Conservation (phyloP, 1,140 invertebrate species). For the Watersipora subatra region DNA sequence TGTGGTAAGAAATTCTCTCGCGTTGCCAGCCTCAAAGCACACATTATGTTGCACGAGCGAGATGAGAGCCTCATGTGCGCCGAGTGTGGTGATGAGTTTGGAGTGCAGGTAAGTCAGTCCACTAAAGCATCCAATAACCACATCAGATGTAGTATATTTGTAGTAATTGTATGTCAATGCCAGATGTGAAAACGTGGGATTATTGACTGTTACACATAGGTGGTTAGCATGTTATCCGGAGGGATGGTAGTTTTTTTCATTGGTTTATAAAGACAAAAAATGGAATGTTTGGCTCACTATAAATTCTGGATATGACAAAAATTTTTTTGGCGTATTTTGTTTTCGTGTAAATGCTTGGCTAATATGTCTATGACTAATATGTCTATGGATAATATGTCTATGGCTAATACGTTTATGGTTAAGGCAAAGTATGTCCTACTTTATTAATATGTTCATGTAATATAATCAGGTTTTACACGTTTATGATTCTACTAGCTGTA, state of each 20-base stretch:
- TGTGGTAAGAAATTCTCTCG: conserved; percentile 53
- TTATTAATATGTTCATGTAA: no score
- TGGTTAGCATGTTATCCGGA: not conserved
- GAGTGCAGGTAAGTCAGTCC: conserved; percentile 44
- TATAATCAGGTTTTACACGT: no score
- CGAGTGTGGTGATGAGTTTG: conserved; percentile 56
- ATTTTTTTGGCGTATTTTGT: no score
- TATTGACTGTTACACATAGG: not conserved
- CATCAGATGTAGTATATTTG: not conserved
- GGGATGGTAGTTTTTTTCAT: not conserved
- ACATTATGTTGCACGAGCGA: conserved; percentile 53
- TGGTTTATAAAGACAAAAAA: not conserved
- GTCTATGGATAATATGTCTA: no score
- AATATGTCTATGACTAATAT: no score
- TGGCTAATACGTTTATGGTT: no score
- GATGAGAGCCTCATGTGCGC: conserved; percentile 55
- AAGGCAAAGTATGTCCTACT: no score
- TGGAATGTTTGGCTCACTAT: not conserved
- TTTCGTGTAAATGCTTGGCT: no score
- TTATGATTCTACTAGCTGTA: no score
- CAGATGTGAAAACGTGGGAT: no score
- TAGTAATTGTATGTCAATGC: not conserved
- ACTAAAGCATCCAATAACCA: not conserved
- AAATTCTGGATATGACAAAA: no score
- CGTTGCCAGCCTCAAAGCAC: conserved; percentile 56